Evolutionary conservation across 2,113 vertebrate genomes (phyloP).

Genomic region (Zosterops pallidus): DNA sequence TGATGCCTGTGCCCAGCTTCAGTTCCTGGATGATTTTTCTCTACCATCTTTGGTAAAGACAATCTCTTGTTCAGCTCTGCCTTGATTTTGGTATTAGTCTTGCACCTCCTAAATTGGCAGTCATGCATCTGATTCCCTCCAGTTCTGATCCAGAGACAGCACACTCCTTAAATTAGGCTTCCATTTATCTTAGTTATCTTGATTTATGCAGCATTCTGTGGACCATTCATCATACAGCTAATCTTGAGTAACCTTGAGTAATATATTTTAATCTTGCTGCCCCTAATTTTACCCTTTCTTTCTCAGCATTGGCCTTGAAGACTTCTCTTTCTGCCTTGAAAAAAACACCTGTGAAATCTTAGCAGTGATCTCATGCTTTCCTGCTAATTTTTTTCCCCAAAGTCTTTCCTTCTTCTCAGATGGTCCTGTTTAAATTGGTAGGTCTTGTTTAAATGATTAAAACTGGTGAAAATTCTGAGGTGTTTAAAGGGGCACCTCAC

Average conservation of each 20-base stretch:
- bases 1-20: neutral
- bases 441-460: neutral
- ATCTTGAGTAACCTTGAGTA: constrained; percentile 56
- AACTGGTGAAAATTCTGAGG: neutral
- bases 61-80: neutral
- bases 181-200: constrained; percentile 62
- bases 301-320: neutral
- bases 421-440: neutral
- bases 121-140: neutral
- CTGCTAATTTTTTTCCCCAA: neutral
- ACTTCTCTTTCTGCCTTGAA: neutral
- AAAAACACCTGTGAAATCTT: neutral
- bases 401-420: neutral
- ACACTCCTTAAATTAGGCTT: constrained; percentile 41
- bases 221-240: constrained; percentile 55
- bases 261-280: constrained; percentile 52
- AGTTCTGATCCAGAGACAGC: constrained; percentile 29
- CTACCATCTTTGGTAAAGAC: neutral
- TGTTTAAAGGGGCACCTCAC: neutral
- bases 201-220: constrained; percentile 24
- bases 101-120: neutral
- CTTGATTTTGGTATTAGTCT: neutral
- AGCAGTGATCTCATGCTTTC: neutral
- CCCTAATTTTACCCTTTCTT: constrained; percentile 39
- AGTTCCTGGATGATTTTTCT: neutral